These are phyloP conservation scores for Sphyrna mokarran DNA, from an alignment of 2,113 vertebrate genomes.

Conservation along the genomic window DNA sequence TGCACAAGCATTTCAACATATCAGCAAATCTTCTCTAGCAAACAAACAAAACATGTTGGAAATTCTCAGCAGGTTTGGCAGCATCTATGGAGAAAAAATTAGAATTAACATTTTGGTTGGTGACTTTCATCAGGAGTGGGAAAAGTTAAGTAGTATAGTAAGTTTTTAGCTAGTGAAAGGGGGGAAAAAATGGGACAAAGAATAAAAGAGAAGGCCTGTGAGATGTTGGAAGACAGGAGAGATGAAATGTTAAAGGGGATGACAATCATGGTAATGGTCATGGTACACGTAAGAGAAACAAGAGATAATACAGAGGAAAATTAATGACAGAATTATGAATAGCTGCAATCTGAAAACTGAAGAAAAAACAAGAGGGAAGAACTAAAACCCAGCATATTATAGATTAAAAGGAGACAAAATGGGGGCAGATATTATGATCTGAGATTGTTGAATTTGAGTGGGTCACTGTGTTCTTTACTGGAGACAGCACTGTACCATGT, in stretches of 20 bases:
- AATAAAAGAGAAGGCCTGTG: too few relatives aligned
- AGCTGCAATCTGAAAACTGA: too few relatives aligned
- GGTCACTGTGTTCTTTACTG: not conserved
- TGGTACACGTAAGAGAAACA: too few relatives aligned
- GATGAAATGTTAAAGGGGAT: too few relatives aligned
- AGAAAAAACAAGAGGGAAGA: not conserved
- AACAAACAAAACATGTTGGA: not conserved
- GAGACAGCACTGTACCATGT: not conserved
- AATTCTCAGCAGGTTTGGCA: not conserved
- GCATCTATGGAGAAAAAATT: not conserved
- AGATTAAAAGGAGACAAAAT: not conserved
- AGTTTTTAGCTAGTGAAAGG: too few relatives aligned
- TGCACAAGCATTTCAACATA: not conserved
- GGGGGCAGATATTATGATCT: not conserved
- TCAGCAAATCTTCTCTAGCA: not conserved
- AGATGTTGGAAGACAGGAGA: too few relatives aligned
- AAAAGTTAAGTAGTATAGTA: not conserved
- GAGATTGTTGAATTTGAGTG: not conserved
- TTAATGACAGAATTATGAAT: too few relatives aligned
- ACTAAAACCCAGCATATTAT: not conserved
- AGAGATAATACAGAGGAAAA: too few relatives aligned
- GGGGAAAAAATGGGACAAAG: too few relatives aligned
- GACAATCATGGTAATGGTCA: too few relatives aligned
- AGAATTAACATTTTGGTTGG: not conserved
- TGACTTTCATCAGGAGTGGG: not conserved